These are phyloP conservation scores for Allophyes oxyacanthae DNA, from an alignment of 2,888 invertebrate genomes.

Conservation along the genomic window DNA sequence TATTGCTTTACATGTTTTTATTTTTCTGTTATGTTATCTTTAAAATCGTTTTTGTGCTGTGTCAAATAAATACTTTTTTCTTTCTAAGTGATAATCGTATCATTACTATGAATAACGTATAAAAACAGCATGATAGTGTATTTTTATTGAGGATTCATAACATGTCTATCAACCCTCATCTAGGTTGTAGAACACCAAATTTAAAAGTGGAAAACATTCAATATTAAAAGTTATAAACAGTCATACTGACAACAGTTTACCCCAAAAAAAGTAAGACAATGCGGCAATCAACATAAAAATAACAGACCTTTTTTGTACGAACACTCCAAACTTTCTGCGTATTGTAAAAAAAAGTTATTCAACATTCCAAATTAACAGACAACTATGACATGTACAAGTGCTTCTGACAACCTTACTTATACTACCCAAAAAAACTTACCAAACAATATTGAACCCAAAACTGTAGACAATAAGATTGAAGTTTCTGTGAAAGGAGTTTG, in stretches of 20 bases:
- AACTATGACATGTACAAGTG: conserved; percentile 87
- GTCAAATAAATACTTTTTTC: too few species aligned
- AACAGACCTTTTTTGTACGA: conserved; percentile 65
- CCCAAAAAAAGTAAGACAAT: conserved; percentile 66
- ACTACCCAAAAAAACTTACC: conserved; percentile 1
- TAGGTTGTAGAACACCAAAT: conserved; percentile 21
- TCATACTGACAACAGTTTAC: conserved; percentile 54
- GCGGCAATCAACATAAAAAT: conserved; percentile 74
- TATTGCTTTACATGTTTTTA: too few species aligned
- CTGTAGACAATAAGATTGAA: conserved; percentile 56
- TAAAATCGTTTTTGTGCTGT: too few species aligned
- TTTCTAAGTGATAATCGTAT: too few species aligned
- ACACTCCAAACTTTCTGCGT: conserved; percentile 74
- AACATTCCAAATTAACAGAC: conserved; percentile 86
- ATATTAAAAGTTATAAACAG: conserved; percentile 18
- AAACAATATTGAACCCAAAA: conserved; percentile 15
- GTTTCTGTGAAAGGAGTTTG: conserved; percentile 31
- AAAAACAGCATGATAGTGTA: not conserved
- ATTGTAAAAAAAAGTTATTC: conserved; percentile 73
- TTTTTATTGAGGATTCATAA: conserved; percentile 24
- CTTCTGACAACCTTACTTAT: conserved; percentile 64
- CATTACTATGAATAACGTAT: too few species aligned
- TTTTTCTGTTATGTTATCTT: too few species aligned
- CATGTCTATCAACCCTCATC: conserved; percentile 16
- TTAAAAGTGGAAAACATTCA: conserved; percentile 17